Conservation (phyloP, 1,140 invertebrate genomes). For the Ectropis grisescens region DNA sequence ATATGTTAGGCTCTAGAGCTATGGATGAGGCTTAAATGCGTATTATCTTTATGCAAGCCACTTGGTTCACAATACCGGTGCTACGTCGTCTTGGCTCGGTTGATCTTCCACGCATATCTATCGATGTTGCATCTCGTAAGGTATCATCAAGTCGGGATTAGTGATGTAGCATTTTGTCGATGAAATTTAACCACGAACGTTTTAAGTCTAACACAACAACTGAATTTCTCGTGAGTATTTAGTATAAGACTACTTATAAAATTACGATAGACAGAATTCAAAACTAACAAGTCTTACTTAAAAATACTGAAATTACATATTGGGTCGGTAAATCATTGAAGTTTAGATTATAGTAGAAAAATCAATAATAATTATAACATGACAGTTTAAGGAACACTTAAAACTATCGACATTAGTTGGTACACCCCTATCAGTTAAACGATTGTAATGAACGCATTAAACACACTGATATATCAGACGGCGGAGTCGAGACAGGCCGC, state of each 20-base stretch:
- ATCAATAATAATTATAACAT: too few relatives aligned
- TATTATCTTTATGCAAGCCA: constrained; percentile 68
- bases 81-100: constrained; percentile 37
- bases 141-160: constrained; percentile 22
- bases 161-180: constrained; percentile 7
- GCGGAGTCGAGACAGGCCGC: constrained; percentile 33
- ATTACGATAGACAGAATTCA: too few relatives aligned
- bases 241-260: too few relatives aligned
- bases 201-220: too few relatives aligned
- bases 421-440: constrained; percentile 19
- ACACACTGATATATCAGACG: constrained; percentile 49
- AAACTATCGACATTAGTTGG: too few relatives aligned
- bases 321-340: too few relatives aligned
- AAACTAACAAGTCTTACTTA: too few relatives aligned
- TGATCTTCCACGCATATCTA: constrained; percentile 50
- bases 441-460: constrained; percentile 55
- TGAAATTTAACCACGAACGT: not conserved
- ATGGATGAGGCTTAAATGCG: constrained; percentile 45
- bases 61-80: constrained; percentile 57
- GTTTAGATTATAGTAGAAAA: too few relatives aligned
- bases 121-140: constrained; percentile 41
- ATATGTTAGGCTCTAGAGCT: constrained; percentile 33
- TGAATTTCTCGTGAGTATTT: too few relatives aligned
- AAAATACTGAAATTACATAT: too few relatives aligned
- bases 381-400: too few relatives aligned